Conservation (phyloP, 2,888 invertebrate genomes). For the Dichetophora obliterata region DNA sequence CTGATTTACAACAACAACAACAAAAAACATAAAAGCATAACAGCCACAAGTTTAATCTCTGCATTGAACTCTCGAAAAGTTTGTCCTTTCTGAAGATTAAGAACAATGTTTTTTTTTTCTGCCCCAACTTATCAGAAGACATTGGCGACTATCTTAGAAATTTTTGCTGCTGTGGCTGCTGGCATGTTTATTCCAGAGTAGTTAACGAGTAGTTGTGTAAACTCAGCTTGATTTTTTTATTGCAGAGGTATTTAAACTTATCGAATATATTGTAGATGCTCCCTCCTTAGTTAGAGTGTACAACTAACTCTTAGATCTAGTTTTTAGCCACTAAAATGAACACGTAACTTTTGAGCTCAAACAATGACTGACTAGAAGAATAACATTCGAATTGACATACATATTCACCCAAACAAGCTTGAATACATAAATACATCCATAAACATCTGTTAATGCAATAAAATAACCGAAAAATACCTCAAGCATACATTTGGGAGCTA, state of each 20-base stretch:
- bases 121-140: constrained; percentile 16
- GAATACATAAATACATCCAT: constrained; percentile 23
- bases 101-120: background rate
- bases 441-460: constrained; percentile 29
- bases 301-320: constrained; percentile 2
- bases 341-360: background rate
- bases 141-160: constrained; percentile 8
- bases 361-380: too few species aligned
- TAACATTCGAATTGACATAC: background rate
- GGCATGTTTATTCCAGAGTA: background rate
- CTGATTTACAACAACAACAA: background rate
- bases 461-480: constrained; percentile 22
- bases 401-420: background rate
- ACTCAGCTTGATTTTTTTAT: too few species aligned
- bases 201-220: background rate
- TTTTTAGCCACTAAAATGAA: constrained; percentile 28
- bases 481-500: constrained; percentile 34
- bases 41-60: constrained; percentile 6
- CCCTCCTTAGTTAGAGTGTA: background rate
- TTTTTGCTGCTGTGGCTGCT: background rate
- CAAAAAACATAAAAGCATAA: constrained; percentile 1
- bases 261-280: background rate
- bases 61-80: background rate
- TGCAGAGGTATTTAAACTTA: too few species aligned
- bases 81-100: background rate